Base-by-base conservation (phyloP, 2,888 invertebrate genomes). In the Lagria hirta region DNA sequence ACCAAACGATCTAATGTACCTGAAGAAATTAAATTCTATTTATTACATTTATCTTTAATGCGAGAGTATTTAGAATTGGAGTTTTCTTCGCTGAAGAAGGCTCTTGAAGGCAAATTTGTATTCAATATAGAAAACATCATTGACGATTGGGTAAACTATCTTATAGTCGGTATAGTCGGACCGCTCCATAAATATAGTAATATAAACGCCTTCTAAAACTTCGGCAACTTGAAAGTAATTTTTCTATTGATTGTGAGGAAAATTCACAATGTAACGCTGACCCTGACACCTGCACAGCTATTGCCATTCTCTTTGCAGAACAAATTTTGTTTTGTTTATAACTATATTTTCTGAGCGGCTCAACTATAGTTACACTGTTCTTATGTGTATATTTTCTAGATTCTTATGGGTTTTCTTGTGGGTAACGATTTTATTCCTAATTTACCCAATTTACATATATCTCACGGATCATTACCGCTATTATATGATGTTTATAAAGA, bases 351-450 rank as follows among this genome's bases (percentile, higher is more conserved):
- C 11, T 8, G 6, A 35, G n/a, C n/a, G n/a, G n/a, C n/a, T n/a
- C n/a, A n/a, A n/a, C n/a, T n/a, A 30, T 14, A 32, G 8, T 21
- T 18, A 23, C 15, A 24, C 15, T 22, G 6, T 5, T 12, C 6
- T 20, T 16, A 16, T 15, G n/a, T 27, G 22, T 43, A 17, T 27
- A 18, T 37, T 33, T 59, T 64, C 32, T 52, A 75, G 76, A 74
- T 98, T 15, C 71, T 98, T 10, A 93, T 98, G 93, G 93, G 95
- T 1, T 97, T 97, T 69, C 73, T 98, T 13, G 91, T 98, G 6
- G 98, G 98, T 50, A 99, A 99, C 67, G 98, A 99, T 72, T 99
- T 99, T 71, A 90, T 99, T 60, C 98, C 98, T 1, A 84, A 96
- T 75, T 76, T 98, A 51, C 98, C 98, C 2, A 86, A 94, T 70